Evolutionary conservation across 2,888 invertebrate genomes (phyloP).

Genomic region (Archips crataeganus): DNA sequence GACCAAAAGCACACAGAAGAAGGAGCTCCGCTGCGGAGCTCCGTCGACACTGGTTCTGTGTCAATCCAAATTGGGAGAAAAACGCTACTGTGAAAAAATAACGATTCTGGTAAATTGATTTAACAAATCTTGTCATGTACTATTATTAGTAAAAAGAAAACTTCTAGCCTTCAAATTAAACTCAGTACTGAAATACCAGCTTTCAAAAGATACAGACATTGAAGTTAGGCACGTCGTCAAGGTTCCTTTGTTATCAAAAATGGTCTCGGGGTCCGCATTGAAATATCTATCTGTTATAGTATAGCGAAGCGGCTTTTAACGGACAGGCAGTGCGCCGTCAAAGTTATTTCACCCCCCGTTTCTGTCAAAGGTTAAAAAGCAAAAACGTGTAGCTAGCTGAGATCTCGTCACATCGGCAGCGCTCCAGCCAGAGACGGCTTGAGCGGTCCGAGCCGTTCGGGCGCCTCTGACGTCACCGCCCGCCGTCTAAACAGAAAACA

Average conservation of each 20-base stretch:
- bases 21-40: no score
- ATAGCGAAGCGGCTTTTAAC: neutral
- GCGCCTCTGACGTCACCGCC: slow-evolving; percentile 76
- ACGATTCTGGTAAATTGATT: no score
- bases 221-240: no score
- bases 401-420: slow-evolving; percentile 67
- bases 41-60: no score
- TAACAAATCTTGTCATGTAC: no score
- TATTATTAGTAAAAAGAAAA: no score
- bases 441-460: slow-evolving; percentile 67
- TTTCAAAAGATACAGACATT: neutral
- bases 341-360: neutral
- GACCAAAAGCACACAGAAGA: no score
- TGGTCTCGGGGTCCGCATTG: neutral
- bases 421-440: slow-evolving; percentile 67
- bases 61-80: no score
- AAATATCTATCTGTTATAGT: neutral
- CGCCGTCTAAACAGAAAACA: slow-evolving; percentile 39
- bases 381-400: slow-evolving; percentile 38
- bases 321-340: neutral
- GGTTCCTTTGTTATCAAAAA: neutral
- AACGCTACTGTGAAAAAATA: no score
- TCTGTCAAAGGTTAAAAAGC: neutral
- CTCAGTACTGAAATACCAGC: neutral
- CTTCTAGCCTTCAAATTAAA: no score